These are phyloP conservation scores for Drosophila tropicalis DNA, from an alignment of 1,140 invertebrate species.

Conservation along the genomic window DNA sequence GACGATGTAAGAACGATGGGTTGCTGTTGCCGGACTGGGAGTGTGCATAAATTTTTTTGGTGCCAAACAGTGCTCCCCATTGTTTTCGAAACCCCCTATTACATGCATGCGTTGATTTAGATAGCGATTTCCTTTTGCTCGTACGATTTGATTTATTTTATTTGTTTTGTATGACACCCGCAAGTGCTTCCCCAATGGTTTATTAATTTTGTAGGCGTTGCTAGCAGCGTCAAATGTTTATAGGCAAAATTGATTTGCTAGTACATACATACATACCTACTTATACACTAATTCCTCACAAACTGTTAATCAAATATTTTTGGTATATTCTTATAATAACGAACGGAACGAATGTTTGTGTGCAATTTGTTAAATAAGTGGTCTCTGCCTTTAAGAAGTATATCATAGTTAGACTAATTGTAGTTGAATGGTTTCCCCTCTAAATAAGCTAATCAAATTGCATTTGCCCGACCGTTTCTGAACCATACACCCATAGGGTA, in stretches of 20 bases:
- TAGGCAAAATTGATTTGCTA: slow-evolving; percentile 50
- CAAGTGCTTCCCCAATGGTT: slow-evolving; percentile 72
- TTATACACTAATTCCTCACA: slow-evolving; percentile 19
- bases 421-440: too few species aligned
- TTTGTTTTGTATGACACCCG: slow-evolving; percentile 82
- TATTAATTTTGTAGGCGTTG: slow-evolving; percentile 80
- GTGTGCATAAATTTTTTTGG: slow-evolving; percentile 71
- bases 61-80: slow-evolving; percentile 59
- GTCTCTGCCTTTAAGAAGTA: not conserved
- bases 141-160: slow-evolving; percentile 82
- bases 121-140: slow-evolving; percentile 73
- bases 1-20: not conserved
- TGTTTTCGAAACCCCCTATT: slow-evolving; percentile 39
- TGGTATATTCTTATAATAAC: slow-evolving; percentile 42
- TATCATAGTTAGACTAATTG: too few species aligned
- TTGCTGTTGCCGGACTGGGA: slow-evolving; percentile 34
- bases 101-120: slow-evolving; percentile 64
- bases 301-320: slow-evolving; percentile 65
- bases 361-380: slow-evolving; percentile 13
- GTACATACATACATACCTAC: slow-evolving; percentile 54
- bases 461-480: too few species aligned
- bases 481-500: too few species aligned
- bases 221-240: slow-evolving; percentile 62
- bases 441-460: too few species aligned
- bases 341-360: slow-evolving; percentile 13